These are phyloP conservation scores for Girardia tigrina DNA, from an alignment of 2,888 invertebrate species.

Conservation along the genomic window DNA sequence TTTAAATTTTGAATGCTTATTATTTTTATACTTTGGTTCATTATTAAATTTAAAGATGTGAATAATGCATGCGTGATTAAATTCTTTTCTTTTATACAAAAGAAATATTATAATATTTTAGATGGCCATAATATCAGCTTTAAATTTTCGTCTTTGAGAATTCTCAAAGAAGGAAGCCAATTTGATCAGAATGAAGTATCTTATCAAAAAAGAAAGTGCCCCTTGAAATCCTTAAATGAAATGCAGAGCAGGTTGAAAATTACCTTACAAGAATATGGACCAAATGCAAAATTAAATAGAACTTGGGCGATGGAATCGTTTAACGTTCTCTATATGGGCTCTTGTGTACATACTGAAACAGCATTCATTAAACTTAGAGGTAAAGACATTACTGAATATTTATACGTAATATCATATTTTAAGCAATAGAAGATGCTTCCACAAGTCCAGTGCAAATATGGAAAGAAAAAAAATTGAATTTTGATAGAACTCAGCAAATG, in stretches of 20 bases:
- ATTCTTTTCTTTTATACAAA: too few relatives aligned
- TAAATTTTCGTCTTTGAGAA: not conserved
- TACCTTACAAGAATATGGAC: not conserved
- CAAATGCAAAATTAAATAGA: not conserved
- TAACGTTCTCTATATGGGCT: not conserved
- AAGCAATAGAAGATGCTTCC: not conserved
- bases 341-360: not conserved
- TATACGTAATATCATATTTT: not conserved
- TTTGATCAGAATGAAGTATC: not conserved
- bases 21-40: too few relatives aligned
- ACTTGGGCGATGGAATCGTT: not conserved
- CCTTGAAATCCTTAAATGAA: not conserved
- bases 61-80: too few relatives aligned
- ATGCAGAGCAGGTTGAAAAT: not conserved
- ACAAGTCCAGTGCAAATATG: not conserved
- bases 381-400: not conserved
- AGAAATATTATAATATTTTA: not conserved
- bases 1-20: too few relatives aligned
- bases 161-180: not conserved
- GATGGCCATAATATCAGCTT: not conserved
- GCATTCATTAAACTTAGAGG: not conserved
- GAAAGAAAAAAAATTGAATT: not conserved
- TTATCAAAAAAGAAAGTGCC: not conserved
- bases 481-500: constrained; percentile 2
- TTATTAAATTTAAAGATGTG: too few relatives aligned